phyloP scores from a whole-genome alignment of 1,140 invertebrate species.

The Sitobion miscanthi region DNA sequence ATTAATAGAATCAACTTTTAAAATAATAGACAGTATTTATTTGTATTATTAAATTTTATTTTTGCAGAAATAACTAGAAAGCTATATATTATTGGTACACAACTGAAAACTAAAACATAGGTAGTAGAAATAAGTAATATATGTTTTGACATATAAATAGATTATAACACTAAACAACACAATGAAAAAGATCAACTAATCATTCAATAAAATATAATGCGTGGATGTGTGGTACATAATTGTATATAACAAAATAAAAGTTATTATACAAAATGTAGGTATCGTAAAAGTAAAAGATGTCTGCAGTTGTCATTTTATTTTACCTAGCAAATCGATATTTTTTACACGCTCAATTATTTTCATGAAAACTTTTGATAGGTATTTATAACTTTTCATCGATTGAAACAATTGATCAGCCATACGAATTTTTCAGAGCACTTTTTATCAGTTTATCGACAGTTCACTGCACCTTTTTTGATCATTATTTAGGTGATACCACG shows the following conservation, averaged over 20 bases:
- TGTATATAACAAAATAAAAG: not conserved
- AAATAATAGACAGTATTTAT: not conserved
- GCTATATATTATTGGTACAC: not conserved
- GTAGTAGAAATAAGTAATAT: not conserved
- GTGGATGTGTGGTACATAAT: not conserved
- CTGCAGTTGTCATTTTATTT: not conserved
- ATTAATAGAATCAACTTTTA: not conserved
- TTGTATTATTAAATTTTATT: not conserved
- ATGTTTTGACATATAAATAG: not conserved
- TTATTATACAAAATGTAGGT: not conserved
- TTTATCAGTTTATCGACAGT: not conserved
- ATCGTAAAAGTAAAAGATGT: not conserved
- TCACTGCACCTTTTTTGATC: not conserved
- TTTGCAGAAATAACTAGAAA: not conserved
- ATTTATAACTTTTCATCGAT: too few relatives aligned
- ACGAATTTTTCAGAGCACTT: not conserved
- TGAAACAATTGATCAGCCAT: not conserved
- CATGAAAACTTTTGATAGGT: not conserved
- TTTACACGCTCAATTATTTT: not conserved
- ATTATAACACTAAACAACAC: not conserved
- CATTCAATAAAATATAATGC: not conserved
- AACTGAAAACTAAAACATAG: not conserved
- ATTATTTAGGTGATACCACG: not conserved
- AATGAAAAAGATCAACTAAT: not conserved
- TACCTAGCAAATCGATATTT: too few relatives aligned